Percentiles rank a stretch among this genome's conserved stretches.
Conservation (phyloP, 2,113 vertebrate genomes). For the Ploceus nigricollis region DNA sequence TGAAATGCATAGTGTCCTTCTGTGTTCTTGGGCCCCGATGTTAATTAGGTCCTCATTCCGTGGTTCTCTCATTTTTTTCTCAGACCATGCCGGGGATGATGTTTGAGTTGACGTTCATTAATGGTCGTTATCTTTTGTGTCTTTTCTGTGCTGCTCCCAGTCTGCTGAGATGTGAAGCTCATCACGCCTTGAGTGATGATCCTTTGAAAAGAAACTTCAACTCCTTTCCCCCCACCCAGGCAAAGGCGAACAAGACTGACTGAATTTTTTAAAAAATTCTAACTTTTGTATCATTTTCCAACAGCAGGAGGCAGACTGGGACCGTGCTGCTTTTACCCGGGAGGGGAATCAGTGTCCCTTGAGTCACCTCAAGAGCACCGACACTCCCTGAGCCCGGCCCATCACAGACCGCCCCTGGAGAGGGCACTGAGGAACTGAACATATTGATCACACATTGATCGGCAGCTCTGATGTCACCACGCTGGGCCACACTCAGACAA, state of each 20-base stretch:
- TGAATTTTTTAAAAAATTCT: neutral
- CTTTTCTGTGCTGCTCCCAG: neutral
- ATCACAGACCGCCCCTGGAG: neutral
- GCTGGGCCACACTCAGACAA: neutral
- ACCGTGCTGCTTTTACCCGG: neutral
- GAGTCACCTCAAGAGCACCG: neutral
- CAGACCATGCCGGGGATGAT: neutral
- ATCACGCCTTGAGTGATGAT: neutral
- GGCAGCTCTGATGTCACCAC: neutral
- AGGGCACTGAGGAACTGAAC: no score
- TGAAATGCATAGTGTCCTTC: no score
- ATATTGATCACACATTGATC: neutral
- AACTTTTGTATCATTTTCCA: neutral
- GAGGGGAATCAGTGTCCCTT: neutral
- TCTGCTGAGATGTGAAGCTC: neutral
- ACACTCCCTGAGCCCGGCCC: neutral
- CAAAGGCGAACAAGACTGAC: neutral
- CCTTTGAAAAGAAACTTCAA: neutral
- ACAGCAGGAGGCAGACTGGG: neutral
- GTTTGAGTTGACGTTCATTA: neutral
- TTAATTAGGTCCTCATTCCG: neutral
- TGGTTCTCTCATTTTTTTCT: neutral
- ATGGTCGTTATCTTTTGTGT: neutral
- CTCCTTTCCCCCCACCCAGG: accelerated
- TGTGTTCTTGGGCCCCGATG: neutral